Conservation (phyloP, 2,797 vertebrate genomes). For the Tadarida brasiliensis region DNA sequence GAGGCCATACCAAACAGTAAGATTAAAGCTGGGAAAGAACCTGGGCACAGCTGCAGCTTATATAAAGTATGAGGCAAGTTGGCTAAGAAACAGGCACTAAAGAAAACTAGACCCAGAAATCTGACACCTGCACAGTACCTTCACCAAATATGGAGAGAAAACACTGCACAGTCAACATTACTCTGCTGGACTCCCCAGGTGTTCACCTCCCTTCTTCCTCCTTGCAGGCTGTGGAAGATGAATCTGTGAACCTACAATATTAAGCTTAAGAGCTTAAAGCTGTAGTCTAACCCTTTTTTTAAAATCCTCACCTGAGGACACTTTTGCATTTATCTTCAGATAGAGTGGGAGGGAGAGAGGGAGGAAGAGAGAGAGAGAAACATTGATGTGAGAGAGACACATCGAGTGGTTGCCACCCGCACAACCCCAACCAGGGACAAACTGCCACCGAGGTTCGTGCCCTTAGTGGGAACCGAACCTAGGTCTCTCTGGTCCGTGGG, state of each 20-base stretch:
- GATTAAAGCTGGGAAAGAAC: not conserved
- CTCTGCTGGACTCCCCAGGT: not conserved
- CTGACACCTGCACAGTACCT: not conserved
- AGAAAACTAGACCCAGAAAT: slow-evolving; percentile 31
- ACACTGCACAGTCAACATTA: not conserved
- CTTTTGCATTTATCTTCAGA: too few species aligned
- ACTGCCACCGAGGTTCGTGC: too few species aligned
- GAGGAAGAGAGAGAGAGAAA: too few species aligned
- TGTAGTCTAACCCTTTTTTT: not conserved
- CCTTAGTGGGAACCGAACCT: too few species aligned
- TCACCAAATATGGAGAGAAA: slow-evolving; percentile 11
- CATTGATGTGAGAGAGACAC: too few species aligned
- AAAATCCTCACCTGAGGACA: too few species aligned
- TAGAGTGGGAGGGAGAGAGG: too few species aligned
- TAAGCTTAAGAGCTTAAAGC: not conserved
- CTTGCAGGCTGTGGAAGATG: not conserved
- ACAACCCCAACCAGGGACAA: too few species aligned
- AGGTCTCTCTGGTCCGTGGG: too few species aligned
- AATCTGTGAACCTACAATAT: not conserved
- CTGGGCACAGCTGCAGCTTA: not conserved
- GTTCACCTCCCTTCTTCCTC: not conserved
- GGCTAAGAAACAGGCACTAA: not conserved
- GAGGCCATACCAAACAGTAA: not conserved
- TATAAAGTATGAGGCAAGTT: not conserved
- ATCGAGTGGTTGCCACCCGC: too few species aligned